Evolutionary conservation across 1,140 invertebrate genomes (phyloP), one percentile per base, ranked within the genome.

Genomic region (Tenebrio molitor): DNA sequence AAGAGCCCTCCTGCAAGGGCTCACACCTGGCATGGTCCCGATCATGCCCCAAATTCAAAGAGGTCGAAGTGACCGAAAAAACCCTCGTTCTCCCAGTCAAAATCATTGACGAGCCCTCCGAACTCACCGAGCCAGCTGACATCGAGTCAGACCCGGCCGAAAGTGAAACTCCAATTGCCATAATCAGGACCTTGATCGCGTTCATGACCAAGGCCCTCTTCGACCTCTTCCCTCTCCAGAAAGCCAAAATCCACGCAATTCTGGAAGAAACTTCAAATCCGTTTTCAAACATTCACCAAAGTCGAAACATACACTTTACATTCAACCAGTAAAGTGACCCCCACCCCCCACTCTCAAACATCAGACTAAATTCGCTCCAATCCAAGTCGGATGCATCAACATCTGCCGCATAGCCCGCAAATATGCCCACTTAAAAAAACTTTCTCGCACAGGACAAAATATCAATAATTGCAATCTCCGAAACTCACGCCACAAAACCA

Each of bases 321-420:
- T 42, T 71, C 19, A 71, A 64, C 12, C 29, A 71, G 19, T 1
- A n/a, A n/a, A n/a, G n/a, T n/a, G n/a, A n/a, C n/a, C n/a, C n/a
- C n/a, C n/a, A n/a, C n/a, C n/a, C n/a, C n/a, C n/a, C n/a, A n/a
- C n/a, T n/a, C n/a, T n/a, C n/a, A n/a, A n/a, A n/a, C n/a, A n/a
- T 29, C 8, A 29, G 3, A 19, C 17, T 50, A 10, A 17, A 2
- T 3, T 4, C 3, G 2, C 1, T 21, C 2, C 17, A 50, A 1
- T 50, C n/a, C n/a, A n/a, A n/a, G n/a, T 50, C 21, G 44, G 15
- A 2, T 50, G 16, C 10, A 17, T 50, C 1, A 50, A 50, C 10
- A 50, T 19, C 21, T 50, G 44, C 44, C 15, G 44, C 17, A 44
- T 44, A 2, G 6, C n/a, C 2, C 41, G 16, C 1, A 17, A 21